phyloP scores from a whole-genome alignment of 2,113 vertebrate species.

The Geococcyx californianus region DNA sequence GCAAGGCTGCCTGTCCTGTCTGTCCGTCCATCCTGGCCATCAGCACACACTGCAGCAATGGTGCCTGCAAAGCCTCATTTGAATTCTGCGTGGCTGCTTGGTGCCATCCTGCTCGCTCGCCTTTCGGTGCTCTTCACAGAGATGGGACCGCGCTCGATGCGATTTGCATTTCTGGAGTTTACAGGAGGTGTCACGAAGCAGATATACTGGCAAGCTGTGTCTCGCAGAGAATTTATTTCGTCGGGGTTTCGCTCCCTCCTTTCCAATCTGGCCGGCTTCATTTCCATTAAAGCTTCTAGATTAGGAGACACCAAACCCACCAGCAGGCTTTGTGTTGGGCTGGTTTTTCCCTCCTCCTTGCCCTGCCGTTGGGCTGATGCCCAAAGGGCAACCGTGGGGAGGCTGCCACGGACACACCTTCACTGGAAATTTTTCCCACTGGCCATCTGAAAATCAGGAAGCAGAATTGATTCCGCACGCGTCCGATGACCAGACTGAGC shows the following conservation, averaged over 20 bases:
- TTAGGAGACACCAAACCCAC: background rate
- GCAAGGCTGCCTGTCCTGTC: background rate
- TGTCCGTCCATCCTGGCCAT: accelerated
- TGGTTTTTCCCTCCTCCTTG: accelerated
- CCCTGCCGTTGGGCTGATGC: background rate
- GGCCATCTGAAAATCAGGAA: background rate
- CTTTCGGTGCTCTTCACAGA: background rate
- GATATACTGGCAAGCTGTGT: constrained; percentile 34
- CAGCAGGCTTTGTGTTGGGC: background rate
- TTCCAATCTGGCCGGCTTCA: constrained; percentile 33
- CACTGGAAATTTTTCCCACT: accelerated
- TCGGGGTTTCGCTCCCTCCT: constrained; percentile 18
- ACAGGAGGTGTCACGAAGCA: constrained; percentile 21
- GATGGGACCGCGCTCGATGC: background rate
- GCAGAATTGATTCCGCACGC: background rate
- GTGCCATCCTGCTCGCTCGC: background rate
- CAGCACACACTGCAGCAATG: accelerated
- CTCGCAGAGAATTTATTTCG: constrained; percentile 54
- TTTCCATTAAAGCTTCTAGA: background rate
- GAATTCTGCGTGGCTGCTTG: background rate
- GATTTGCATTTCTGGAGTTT: constrained; percentile 25
- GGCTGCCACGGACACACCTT: background rate
- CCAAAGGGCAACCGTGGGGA: background rate
- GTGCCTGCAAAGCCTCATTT: constrained; percentile 4
- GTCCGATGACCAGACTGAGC: background rate